Evolutionary conservation across 2,113 vertebrate genomes (phyloP).

Genomic region (Crotalus horridus): DNA sequence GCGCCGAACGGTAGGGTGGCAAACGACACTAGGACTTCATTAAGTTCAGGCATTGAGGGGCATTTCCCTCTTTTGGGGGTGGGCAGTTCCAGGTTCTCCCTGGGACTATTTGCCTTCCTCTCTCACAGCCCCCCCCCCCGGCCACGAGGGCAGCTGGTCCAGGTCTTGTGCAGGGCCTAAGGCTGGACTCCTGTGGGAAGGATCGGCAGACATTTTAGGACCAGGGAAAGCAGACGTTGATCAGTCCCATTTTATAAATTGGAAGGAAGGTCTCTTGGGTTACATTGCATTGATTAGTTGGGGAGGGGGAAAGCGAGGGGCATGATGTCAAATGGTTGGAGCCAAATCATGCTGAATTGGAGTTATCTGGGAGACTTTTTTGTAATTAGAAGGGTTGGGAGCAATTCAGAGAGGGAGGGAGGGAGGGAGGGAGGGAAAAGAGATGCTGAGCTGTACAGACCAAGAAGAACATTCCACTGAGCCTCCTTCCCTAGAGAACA

Average conservation of each 20-base stretch:
- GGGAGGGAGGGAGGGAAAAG: not conserved
- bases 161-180: not conserved
- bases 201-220: not conserved
- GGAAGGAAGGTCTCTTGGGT: not conserved
- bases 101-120: not conserved
- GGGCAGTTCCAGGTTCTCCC: not conserved
- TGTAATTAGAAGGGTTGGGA: not conserved
- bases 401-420: not conserved
- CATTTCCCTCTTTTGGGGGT: not conserved
- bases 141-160: not conserved
- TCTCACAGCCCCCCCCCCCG: not conserved
- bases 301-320: not conserved
- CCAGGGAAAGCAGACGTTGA: not conserved
- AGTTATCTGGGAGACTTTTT: not conserved
- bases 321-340: not conserved
- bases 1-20: slow-evolving; percentile 86
- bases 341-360: not conserved
- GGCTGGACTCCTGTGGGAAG: not conserved
- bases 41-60: not conserved
- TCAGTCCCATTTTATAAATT: not conserved
- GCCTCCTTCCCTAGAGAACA: not conserved
- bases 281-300: not conserved
- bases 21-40: not conserved
- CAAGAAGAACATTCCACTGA: not conserved
- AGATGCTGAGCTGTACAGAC: not conserved